These are phyloP conservation scores for Pseudolaguvia tuberculata DNA, from an alignment of 2,113 vertebrate genomes.

Conservation along the genomic window DNA sequence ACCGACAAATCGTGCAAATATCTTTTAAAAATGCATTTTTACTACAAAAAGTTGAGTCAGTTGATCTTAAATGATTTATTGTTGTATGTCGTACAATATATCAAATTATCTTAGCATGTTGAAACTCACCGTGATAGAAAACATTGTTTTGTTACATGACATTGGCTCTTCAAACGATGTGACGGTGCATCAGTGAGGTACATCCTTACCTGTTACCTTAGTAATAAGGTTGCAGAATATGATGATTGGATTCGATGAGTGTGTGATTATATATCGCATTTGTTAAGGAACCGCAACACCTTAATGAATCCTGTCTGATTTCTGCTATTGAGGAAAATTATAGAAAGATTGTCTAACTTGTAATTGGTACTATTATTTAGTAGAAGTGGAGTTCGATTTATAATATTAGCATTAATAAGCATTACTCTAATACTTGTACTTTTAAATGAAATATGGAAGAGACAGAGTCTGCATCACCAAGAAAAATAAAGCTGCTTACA, in stretches of 20 bases:
- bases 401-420: too few species aligned
- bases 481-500: too few species aligned
- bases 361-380: too few species aligned
- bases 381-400: too few species aligned
- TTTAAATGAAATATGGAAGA: too few species aligned
- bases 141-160: not conserved
- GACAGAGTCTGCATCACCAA: too few species aligned
- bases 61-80: not conserved
- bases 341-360: too few species aligned
- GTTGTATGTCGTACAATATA: too few species aligned
- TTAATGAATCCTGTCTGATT: slow-evolving; percentile 35
- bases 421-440: too few species aligned
- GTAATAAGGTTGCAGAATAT: slow-evolving; percentile 35
- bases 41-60: not conserved
- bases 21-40: not conserved
- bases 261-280: slow-evolving; percentile 39
- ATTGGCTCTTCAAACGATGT: accelerated
- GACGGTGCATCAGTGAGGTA: not conserved
- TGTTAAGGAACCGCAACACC: slow-evolving; percentile 3
- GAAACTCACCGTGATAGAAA: slow-evolving; percentile 6
- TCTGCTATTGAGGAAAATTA: too few species aligned
- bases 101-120: too few species aligned
- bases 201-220: slow-evolving; percentile 43
- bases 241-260: slow-evolving; percentile 47
- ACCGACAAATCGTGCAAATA: not conserved